phyloP scores from a whole-genome alignment of 2,797 vertebrate genomes.

The Brachymystax lenok region DNA sequence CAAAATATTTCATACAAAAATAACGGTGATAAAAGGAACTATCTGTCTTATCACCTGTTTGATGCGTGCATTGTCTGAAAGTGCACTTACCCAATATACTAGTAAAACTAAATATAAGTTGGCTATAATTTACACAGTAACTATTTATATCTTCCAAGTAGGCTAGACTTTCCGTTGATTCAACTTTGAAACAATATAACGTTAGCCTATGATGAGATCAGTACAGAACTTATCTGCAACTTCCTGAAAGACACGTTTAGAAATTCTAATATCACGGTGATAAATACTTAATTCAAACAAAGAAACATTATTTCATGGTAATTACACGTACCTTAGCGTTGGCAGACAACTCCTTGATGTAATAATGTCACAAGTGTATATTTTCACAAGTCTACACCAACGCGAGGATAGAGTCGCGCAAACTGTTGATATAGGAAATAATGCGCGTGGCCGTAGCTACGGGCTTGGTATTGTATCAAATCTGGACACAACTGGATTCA shows the following conservation, averaged over 20 bases:
- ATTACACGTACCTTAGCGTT: constrained; percentile 48
- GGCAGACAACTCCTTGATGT: constrained; percentile 3
- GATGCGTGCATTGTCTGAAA: not conserved
- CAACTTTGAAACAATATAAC: not conserved
- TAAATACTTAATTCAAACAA: not conserved
- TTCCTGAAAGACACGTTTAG: constrained; percentile 41
- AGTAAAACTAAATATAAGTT: not conserved
- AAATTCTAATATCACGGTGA: not conserved
- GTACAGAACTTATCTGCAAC: constrained; percentile 3
- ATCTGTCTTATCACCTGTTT: not conserved
- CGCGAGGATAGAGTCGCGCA: not conserved
- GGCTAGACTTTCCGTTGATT: not conserved
- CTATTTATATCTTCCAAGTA: not conserved
- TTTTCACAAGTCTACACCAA: not conserved
- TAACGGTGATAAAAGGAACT: not conserved
- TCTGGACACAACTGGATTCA: not conserved
- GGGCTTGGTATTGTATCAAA: not conserved
- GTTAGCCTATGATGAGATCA: not conserved
- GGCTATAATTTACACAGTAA: not conserved
- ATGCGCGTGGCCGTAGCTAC: not conserved
- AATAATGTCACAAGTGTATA: not conserved
- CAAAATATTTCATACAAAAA: not conserved
- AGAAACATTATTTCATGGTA: not conserved
- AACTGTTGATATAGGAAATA: not conserved
- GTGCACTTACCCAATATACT: not conserved